Evolutionary conservation across 2,888 invertebrate genomes (phyloP).

Genomic region (Ferrisia virgata): DNA sequence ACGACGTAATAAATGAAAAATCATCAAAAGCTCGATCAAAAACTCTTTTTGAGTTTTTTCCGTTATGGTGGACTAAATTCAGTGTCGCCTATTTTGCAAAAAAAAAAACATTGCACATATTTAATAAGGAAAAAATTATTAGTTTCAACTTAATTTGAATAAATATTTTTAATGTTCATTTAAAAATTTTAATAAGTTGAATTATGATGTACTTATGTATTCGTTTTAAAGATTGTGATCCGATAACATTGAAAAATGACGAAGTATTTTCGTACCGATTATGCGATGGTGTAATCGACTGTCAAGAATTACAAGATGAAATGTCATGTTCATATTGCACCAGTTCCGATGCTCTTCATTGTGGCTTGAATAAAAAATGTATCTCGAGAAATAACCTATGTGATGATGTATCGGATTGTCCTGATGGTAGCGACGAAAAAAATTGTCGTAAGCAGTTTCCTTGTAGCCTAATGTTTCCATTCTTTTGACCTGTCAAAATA

Average conservation of each 20-base stretch:
- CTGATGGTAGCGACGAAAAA: conserved; percentile 81
- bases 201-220: no score
- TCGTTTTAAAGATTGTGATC: conserved; percentile 61
- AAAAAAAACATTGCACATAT: neutral
- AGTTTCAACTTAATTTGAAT: no score
- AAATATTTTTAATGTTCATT: no score
- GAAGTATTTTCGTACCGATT: conserved; percentile 69
- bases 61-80: neutral
- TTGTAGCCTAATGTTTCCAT: conserved; percentile 49
- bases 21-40: no score
- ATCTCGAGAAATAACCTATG: conserved; percentile 69
- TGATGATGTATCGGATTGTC: conserved; percentile 79
- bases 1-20: no score
- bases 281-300: conserved; percentile 84
- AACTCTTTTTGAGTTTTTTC: neutral
- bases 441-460: conserved; percentile 85
- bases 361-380: conserved; percentile 74
- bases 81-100: neutral
- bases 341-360: conserved; percentile 65
- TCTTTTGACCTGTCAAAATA: neutral
- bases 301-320: conserved; percentile 79
- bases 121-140: no score
- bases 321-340: conserved; percentile 75
- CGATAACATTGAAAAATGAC: conserved; percentile 67
- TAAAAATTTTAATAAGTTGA: no score